Percentiles rank a stretch among this genome's conserved stretches.
Conservation (phyloP, 2,797 vertebrate species). For the Sciurus vulgaris region DNA sequence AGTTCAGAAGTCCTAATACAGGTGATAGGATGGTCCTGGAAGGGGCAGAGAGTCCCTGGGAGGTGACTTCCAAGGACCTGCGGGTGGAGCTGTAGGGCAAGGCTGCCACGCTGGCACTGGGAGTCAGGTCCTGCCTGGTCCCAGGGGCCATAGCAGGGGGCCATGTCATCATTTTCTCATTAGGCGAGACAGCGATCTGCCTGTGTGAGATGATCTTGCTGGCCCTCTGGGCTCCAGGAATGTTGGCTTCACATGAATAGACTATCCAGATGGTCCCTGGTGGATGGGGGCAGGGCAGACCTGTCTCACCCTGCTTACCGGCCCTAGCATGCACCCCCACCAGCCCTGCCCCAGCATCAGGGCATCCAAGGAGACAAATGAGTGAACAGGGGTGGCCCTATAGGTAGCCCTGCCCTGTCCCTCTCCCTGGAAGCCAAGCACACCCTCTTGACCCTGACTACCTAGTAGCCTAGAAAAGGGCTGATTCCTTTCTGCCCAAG, state of each 20-base stretch:
- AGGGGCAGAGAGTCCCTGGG: neutral
- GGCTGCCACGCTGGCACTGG: too few species aligned
- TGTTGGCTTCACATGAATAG: constrained; percentile 77
- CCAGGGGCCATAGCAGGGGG: neutral
- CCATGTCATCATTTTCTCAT: constrained; percentile 77
- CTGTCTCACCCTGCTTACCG: neutral
- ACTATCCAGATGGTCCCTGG: neutral
- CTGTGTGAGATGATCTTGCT: constrained; percentile 60
- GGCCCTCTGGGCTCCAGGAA: constrained; percentile 76
- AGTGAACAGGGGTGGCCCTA: neutral
- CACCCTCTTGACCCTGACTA: neutral
- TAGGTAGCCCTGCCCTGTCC: neutral
- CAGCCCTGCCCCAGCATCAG: neutral
- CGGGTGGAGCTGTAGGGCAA: neutral
- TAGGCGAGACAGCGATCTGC: constrained; percentile 60
- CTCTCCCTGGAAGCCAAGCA: neutral
- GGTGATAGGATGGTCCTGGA: neutral
- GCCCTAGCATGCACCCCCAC: too few species aligned
- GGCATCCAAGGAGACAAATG: neutral
- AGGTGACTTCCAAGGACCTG: neutral
- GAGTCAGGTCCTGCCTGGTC: neutral
- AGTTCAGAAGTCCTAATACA: neutral
- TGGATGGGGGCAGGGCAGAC: neutral
- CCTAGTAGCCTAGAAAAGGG: neutral
- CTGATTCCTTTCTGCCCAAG: neutral